phyloP scores from a whole-genome alignment of 2,888 invertebrate species.

The Volucella bombylans region DNA sequence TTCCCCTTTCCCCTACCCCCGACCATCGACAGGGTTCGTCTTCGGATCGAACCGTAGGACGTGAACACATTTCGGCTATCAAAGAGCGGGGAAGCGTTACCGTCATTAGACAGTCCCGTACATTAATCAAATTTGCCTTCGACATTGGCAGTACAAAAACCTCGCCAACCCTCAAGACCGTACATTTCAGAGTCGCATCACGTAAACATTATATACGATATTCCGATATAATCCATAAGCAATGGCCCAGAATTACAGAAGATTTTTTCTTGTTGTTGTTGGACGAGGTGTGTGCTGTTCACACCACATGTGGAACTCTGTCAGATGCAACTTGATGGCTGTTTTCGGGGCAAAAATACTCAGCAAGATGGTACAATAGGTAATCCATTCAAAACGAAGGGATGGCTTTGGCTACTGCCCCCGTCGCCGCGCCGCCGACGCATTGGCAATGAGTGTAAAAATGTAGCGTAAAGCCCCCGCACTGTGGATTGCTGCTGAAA shows the following conservation, averaged over 20 bases:
- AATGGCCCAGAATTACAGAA: constrained; percentile 69
- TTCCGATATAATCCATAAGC: constrained; percentile 80
- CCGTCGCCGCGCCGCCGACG: neutral
- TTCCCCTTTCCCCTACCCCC: neutral
- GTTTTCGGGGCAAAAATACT: constrained; percentile 39
- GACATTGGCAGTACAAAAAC: constrained; percentile 21
- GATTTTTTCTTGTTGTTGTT: constrained; percentile 44
- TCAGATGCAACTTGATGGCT: constrained; percentile 61
- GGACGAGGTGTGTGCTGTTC: constrained; percentile 65
- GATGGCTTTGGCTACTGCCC: no score
- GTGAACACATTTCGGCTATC: constrained; percentile 67
- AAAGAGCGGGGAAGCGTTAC: constrained; percentile 45
- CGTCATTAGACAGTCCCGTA: constrained; percentile 69
- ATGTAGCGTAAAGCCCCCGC: constrained; percentile 21
- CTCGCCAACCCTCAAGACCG: constrained; percentile 34
- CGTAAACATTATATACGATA: constrained; percentile 81
- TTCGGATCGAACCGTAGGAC: constrained; percentile 51
- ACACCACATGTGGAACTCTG: constrained; percentile 66
- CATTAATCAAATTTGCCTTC: constrained; percentile 73
- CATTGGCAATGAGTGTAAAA: constrained; percentile 39
- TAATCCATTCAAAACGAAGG: constrained; percentile 64
- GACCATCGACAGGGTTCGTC: neutral
- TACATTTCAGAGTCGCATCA: constrained; percentile 75
- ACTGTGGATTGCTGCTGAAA: constrained; percentile 4
- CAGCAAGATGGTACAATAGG: constrained; percentile 62